Evolutionary conservation across 2,113 vertebrate species (phyloP), one percentile per base, ranked within the genome.

Genomic region (Rhinoderma darwinii): DNA sequence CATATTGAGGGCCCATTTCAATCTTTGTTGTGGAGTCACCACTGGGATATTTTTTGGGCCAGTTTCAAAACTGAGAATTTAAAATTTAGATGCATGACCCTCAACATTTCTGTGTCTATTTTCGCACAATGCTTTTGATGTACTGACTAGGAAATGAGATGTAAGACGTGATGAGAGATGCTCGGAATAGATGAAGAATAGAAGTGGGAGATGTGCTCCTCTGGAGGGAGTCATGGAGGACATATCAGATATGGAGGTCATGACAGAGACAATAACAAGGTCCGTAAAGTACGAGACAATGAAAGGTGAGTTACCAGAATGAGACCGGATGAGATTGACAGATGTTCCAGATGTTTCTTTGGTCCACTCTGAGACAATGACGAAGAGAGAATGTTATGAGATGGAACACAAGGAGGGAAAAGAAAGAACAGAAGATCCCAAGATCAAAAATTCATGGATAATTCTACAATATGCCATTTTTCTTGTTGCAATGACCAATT

Each of bases 301-400:
- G 79, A n/a, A 12, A 39, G 25, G 47, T 63, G 54, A 43, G 37
- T 82, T 82, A 82, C 79, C 79, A 44, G 56, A 43, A 82, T 59
- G 59, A 47, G 79, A 82, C 11, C 25, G n/a, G 79, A 63, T 82
- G 47, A 78, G 50, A 54, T 51, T 78, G 79, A 66, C 56, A 63
- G 79, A 82, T 35, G 79, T 12, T 66, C 79, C 79, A 18, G 54
- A 41, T 17, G 39, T 82, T 22, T 82, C 56, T 25, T n/a, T 63
- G 44, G 56, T 30, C 79, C 79, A 82, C 39, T 66, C 79, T 82
- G 56, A 72, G 35, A 72, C 20, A 22, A 37, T 6, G 66, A 78
- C 2, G 27, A 37, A 37, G 50, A 81, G 25, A 81, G 9, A 39
- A 63, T 30, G 79, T 11, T 6, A 82, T 82, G 79, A 82, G 7